Conservation (phyloP, 2,888 invertebrate genomes). For the Conus canariensis region DNA sequence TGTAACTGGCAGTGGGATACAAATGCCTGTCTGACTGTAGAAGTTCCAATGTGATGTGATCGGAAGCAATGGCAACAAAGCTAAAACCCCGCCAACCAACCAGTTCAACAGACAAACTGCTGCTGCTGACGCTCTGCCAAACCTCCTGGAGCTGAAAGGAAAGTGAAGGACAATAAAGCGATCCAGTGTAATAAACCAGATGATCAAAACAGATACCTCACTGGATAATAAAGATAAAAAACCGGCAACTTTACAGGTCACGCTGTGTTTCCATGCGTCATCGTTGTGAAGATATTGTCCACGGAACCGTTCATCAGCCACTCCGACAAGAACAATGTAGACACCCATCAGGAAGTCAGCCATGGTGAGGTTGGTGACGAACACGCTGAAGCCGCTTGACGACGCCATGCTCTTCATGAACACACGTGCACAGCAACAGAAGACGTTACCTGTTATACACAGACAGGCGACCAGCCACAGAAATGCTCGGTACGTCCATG, state of each 20-base stretch:
- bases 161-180: slow-evolving; percentile 23
- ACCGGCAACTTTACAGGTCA: slow-evolving; percentile 14
- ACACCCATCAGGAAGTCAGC: slow-evolving; percentile 29
- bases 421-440: slow-evolving; percentile 21
- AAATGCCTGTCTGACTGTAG: slow-evolving; percentile 11
- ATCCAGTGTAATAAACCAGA: slow-evolving; percentile 18
- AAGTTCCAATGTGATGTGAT: background rate
- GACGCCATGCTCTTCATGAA: background rate
- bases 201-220: background rate
- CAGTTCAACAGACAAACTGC: background rate
- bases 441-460: slow-evolving; percentile 30
- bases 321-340: background rate
- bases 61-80: background rate
- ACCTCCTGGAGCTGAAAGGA: background rate
- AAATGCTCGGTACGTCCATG: slow-evolving; percentile 15
- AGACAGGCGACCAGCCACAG: slow-evolving; percentile 34
- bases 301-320: slow-evolving; percentile 4
- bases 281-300: background rate
- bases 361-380: slow-evolving; percentile 45
- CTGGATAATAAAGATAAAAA: slow-evolving; percentile 8
- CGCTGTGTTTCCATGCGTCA: background rate
- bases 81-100: background rate
- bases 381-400: slow-evolving; percentile 29
- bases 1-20: slow-evolving; percentile 19
- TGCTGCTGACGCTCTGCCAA: slow-evolving; percentile 2